phyloP scores from a whole-genome alignment of 2,113 vertebrate species.

The Gulo gulo region DNA sequence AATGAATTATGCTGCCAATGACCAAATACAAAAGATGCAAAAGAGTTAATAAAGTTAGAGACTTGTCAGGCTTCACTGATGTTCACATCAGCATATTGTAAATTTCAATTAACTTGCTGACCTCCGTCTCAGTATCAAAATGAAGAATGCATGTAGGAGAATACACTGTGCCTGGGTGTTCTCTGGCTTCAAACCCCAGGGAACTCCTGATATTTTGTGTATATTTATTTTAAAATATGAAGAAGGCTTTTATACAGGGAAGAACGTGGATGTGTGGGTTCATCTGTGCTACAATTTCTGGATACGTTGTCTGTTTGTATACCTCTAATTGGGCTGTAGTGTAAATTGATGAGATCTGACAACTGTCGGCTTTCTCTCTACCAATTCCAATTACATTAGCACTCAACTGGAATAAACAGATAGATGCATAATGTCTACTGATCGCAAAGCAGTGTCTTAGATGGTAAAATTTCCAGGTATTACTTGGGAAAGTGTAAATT shows the following conservation, averaged over 20 bases:
- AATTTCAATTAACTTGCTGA: constrained; percentile 62
- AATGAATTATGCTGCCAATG: neutral
- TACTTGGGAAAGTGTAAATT: neutral
- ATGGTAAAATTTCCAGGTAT: neutral
- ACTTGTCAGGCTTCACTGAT: constrained; percentile 21
- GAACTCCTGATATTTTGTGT: neutral
- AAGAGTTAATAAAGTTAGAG: constrained; percentile 54
- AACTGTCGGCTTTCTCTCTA: neutral
- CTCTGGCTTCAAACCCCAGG: neutral
- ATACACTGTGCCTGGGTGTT: neutral
- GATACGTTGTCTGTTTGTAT: neutral
- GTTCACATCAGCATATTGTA: constrained; percentile 39
- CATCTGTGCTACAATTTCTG: neutral
- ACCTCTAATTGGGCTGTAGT: neutral
- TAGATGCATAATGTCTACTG: neutral
- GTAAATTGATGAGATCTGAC: neutral
- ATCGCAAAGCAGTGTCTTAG: neutral
- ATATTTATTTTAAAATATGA: constrained; percentile 33
- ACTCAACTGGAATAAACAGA: constrained; percentile 12
- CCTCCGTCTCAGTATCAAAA: constrained; percentile 30
- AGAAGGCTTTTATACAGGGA: neutral
- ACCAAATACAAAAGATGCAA: constrained; percentile 24
- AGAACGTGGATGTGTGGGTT: neutral
- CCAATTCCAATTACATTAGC: neutral
- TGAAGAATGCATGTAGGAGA: neutral